phyloP scores from a whole-genome alignment of 2,113 vertebrate genomes.

The Ovis canadensis region DNA sequence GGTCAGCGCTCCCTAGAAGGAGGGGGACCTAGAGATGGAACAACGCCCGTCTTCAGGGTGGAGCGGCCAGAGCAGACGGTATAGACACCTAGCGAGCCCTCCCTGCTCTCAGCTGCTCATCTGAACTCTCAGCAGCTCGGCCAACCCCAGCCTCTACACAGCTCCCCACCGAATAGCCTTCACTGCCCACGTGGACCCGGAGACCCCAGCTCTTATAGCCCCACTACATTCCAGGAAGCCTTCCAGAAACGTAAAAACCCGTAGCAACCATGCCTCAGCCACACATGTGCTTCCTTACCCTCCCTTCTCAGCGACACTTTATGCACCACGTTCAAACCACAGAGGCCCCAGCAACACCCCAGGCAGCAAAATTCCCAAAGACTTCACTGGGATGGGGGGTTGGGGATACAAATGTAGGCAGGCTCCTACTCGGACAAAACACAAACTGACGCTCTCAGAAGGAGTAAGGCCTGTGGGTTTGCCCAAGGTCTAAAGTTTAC shows the following conservation, averaged over 20 bases:
- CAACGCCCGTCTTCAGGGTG: neutral
- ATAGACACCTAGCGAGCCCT: neutral
- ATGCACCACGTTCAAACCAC: neutral
- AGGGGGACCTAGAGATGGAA: neutral
- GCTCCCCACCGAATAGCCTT: neutral
- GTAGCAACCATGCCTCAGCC: neutral
- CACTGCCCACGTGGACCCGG: accelerated
- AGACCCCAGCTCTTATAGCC: neutral
- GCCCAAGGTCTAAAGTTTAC: neutral
- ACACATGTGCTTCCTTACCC: accelerated
- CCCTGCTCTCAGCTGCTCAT: neutral
- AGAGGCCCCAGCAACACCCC: accelerated
- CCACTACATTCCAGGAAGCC: neutral
- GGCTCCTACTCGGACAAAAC: neutral
- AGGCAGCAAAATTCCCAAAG: too few species aligned
- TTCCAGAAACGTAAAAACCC: neutral
- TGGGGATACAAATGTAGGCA: accelerated
- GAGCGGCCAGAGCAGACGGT: too few species aligned
- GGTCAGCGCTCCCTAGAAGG: neutral
- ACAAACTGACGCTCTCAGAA: neutral
- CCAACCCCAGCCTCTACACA: too few species aligned
- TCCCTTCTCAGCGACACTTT: neutral
- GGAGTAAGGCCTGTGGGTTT: neutral
- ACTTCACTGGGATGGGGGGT: accelerated
- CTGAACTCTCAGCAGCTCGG: neutral